Evolutionary conservation across 1,140 invertebrate genomes (phyloP), one percentile per base, ranked within the genome.

Genomic region (Augochlora pura): DNA sequence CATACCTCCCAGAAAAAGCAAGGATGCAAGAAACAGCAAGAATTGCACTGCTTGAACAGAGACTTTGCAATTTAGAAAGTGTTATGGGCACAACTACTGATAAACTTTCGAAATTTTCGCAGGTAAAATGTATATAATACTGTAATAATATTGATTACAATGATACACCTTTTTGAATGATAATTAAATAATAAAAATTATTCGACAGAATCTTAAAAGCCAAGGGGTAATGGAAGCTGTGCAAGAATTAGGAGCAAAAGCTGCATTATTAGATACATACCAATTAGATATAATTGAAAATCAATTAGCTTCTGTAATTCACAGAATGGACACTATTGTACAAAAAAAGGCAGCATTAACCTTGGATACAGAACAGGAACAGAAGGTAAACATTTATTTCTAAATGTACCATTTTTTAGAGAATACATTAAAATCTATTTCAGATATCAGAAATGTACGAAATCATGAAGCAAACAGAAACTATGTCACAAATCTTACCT

Each of bases 371-470:
- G 96, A 97, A 67, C 95, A 96, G 77, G 96, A 97, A 83, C 96
- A 95, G 81, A 98, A 97, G 93, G 95, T 96, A 92, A 38, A 7
- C 16, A 46, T 23, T 27, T 59, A 77, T 1, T 67, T 16, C 69
- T 65, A 21, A 60, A 46, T 4, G 23, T 39, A 71, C 52, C 42
- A 54, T 54, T 76, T 18, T n/a, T n/a, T 46, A n/a, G 32, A 14
- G 65, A 32, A 27, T 73, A 10, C 14, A 42, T 6, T 12, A 32
- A 46, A 54, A 66, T 66, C 71, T 1, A 3, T 93, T 91, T 96
- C 90, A 97, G 96, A 95, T 98, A 63, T 93, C 94, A 27, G 97
- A 98, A 89, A 93, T 98, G 80, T 97, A 98, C 93, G 97, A 98
- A 82, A 92, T 98, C 60, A 94, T 97, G 63, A 97, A 97, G 90